phyloP scores from a whole-genome alignment of 2,888 invertebrate genomes.

The Choreutis nemorana region DNA sequence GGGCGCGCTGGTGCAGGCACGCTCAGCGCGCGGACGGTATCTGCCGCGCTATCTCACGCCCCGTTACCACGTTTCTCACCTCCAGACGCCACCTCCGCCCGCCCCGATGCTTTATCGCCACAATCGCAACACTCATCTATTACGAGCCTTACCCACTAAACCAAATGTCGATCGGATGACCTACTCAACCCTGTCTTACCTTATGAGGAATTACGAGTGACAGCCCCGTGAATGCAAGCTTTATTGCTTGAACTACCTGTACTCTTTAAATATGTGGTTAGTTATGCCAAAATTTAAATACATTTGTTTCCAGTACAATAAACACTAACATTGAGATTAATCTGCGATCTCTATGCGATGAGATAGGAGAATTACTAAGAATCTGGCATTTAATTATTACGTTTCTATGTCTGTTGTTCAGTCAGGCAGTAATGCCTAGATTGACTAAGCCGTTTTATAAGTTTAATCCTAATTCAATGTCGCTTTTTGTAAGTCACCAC shows the following conservation, averaged over 20 bases:
- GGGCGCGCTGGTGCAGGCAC: slow-evolving; percentile 6
- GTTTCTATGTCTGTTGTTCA: slow-evolving; percentile 50
- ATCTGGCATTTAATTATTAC: slow-evolving; percentile 60
- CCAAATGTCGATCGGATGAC: slow-evolving; percentile 30
- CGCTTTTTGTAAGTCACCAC: slow-evolving; percentile 40
- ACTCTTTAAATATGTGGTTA: too few relatives aligned
- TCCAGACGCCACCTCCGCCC: slow-evolving; percentile 41
- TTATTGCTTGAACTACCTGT: too few relatives aligned
- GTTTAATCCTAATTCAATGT: slow-evolving; percentile 58
- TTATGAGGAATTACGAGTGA: slow-evolving; percentile 30
- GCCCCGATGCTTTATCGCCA: slow-evolving; percentile 43
- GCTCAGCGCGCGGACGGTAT: slow-evolving; percentile 29
- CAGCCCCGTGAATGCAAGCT: slow-evolving; percentile 18
- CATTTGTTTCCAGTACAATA: too few relatives aligned
- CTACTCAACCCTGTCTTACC: slow-evolving; percentile 27
- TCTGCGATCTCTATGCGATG: too few relatives aligned
- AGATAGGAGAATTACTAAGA: slow-evolving; percentile 47
- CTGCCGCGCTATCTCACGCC: slow-evolving; percentile 50
- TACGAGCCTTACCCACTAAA: slow-evolving; percentile 47
- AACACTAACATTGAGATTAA: too few relatives aligned
- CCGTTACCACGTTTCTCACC: slow-evolving; percentile 60
- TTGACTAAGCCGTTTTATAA: slow-evolving; percentile 54
- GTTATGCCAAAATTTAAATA: neutral
- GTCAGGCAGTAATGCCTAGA: slow-evolving; percentile 57
- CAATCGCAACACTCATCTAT: slow-evolving; percentile 52